These are phyloP conservation scores for Prinia subflava DNA, from an alignment of 2,113 vertebrate species.

Conservation along the genomic window DNA sequence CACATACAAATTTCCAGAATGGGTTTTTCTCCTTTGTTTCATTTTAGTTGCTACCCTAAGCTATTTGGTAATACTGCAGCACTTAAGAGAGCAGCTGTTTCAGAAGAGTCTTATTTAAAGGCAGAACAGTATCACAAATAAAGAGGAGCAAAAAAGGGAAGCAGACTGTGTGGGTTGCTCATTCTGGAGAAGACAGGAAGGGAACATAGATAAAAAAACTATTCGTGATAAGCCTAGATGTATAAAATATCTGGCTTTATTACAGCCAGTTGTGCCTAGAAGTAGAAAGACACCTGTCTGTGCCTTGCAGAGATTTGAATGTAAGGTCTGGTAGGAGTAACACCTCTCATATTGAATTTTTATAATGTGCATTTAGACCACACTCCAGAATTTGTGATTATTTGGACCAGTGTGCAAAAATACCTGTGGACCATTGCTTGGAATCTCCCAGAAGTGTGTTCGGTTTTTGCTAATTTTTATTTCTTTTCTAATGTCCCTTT, in stretches of 20 bases:
- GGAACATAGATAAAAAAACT: neutral
- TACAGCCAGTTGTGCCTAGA: neutral
- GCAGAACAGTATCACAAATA: neutral
- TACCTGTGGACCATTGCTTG: neutral
- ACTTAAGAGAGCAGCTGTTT: neutral
- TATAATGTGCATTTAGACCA: neutral
- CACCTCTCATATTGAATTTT: rapidly evolving
- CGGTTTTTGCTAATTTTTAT: rapidly evolving
- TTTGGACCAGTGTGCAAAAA: neutral
- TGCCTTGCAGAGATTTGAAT: neutral
- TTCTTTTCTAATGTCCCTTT: neutral
- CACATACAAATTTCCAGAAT: neutral
- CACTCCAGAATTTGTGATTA: neutral
- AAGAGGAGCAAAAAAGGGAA: neutral
- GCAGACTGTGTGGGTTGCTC: neutral
- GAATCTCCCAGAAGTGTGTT: neutral
- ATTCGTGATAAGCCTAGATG: neutral
- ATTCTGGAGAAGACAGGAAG: neutral
- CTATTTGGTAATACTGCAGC: neutral
- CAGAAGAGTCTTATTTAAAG: neutral
- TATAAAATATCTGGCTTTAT: neutral
- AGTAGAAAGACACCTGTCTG: neutral
- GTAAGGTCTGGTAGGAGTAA: neutral
- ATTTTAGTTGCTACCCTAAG: neutral
- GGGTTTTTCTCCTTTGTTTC: neutral